A percentile compares a stretch with the other conserved stretches of the same genome.
These are phyloP conservation scores for Corythoichthys intestinalis DNA, from an alignment of 2,113 vertebrate species.

Conservation along the genomic window DNA sequence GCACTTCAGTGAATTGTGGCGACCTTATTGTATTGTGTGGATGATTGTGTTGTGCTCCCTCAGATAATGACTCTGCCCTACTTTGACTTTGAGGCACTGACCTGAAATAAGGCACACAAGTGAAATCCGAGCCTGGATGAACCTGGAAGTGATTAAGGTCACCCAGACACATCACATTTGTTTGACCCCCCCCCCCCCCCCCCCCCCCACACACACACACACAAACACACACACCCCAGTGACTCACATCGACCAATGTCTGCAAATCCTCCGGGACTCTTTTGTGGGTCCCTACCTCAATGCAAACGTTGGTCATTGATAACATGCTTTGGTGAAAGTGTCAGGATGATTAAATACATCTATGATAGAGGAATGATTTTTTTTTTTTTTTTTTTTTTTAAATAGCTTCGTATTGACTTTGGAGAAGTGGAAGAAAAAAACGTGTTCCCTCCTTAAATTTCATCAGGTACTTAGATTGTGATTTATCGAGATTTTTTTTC, in stretches of 20 bases:
- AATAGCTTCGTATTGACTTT: conserved; percentile 10
- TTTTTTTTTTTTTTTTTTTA: conserved; percentile 12
- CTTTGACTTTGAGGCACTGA: conserved; percentile 78
- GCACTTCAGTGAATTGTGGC: conserved; percentile 70
- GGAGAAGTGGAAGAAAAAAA: conserved; percentile 16
- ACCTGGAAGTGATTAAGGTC: conserved; percentile 78
- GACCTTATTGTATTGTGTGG: conserved; percentile 76
- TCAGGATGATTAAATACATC: conserved; percentile 52
- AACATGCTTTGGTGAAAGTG: conserved; percentile 29
- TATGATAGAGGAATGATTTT: conserved; percentile 7
- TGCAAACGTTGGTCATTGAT: conserved; percentile 55
- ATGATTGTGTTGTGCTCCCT: conserved; percentile 74
- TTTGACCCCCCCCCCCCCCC: conserved; percentile 53
- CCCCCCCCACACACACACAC: no score
- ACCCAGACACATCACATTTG: conserved; percentile 67
- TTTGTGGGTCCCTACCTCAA: conserved; percentile 55
- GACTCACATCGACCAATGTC: conserved; percentile 58
- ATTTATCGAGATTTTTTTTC: conserved; percentile 1
- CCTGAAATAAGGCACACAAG: conserved; percentile 75
- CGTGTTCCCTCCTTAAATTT: conserved; percentile 4
- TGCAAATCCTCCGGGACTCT: conserved; percentile 54
- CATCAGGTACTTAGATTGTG: conserved; percentile 13
- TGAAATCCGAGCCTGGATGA: conserved; percentile 72
- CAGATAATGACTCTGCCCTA: conserved; percentile 77
- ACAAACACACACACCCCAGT: not conserved